Percentiles rank a stretch among this genome's conserved stretches.
Evolutionary conservation across 2,113 vertebrate genomes (phyloP).

Genomic region (Gymnorhina tibicen): DNA sequence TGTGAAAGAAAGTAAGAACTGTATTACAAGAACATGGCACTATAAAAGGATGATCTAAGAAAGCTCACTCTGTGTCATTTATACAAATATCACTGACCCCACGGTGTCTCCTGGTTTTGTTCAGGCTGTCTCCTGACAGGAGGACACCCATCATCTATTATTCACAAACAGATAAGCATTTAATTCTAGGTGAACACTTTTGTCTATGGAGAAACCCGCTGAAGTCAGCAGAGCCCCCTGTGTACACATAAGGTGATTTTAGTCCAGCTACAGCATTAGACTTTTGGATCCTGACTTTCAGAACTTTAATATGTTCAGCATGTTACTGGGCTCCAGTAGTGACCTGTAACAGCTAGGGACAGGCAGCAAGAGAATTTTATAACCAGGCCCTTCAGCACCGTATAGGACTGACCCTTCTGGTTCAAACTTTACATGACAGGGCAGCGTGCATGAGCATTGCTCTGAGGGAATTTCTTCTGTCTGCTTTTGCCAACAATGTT

Average conservation of each 20-base stretch:
- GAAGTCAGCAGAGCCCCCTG: background rate
- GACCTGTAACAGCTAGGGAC: background rate
- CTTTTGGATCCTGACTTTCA: background rate
- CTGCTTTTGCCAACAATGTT: background rate
- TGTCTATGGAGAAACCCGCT: background rate
- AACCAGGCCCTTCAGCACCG: background rate
- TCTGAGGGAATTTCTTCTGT: background rate
- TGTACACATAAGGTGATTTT: background rate
- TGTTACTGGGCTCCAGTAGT: background rate
- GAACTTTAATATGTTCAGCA: background rate
- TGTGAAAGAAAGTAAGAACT: background rate
- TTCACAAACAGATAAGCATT: background rate
- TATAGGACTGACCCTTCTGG: background rate
- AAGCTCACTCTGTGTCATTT: background rate
- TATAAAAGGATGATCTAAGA: background rate
- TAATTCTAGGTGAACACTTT: background rate
- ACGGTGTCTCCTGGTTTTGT: background rate
- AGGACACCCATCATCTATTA: background rate
- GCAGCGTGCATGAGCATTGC: background rate
- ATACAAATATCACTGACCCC: background rate
- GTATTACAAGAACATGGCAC: background rate
- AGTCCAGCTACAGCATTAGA: background rate
- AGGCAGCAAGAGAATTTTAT: background rate
- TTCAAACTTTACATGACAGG: background rate
- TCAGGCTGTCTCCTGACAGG: background rate